Base-by-base conservation (phyloP, 2,797 vertebrate species). In the Enteromius paludinosus region DNA sequence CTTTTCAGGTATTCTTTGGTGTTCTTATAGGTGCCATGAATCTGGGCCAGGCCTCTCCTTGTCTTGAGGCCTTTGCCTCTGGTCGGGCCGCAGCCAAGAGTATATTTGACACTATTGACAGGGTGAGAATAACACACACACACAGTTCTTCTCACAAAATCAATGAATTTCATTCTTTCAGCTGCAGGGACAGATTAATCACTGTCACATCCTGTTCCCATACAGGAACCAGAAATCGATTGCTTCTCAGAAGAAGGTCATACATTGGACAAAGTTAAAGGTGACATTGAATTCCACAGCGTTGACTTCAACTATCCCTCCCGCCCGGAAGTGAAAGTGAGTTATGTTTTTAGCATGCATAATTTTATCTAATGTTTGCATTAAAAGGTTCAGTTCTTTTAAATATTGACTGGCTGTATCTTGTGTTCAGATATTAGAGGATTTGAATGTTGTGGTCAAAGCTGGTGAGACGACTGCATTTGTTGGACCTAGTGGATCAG, bases 221-320 rank as follows among this genome's bases (percentile, higher is more conserved):
- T 84, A 47, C 90, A 99, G 98, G 90, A 96, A 91, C 96, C 97
- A 65, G 65, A 91, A 87, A 99, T 99, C 85, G 95, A 99, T 88
- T 98, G 96, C 90, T 95, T 99, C 92, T 98, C 98, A 87, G 96
- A 99, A 86, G 95, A 96, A 15, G 98, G 97, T 75, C 93, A 97
- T 90, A 98, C 95, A 89, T 89, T 99, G 90, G 96, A 99, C 81
- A 93, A 88, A 92, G 90, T 99, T 25, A 96, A 93, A 86, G 97
- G 98, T 86, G 96, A 99, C 89, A 96, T 99, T 88, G 95, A 97
- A 93, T 99, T 99, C 89, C 96, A 97, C 81, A 96, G 96, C 5
- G 94, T 99, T 87, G 93, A 94, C 1, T 99, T 99, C 89, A 83
- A 94, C 88, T 99, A 97, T 83, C 97, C 97, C 59, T 98, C 98